Percentiles rank a stretch among this genome's conserved stretches.
phyloP scores from a whole-genome alignment of 2,797 vertebrate genomes.

The Myotis vivesi region DNA sequence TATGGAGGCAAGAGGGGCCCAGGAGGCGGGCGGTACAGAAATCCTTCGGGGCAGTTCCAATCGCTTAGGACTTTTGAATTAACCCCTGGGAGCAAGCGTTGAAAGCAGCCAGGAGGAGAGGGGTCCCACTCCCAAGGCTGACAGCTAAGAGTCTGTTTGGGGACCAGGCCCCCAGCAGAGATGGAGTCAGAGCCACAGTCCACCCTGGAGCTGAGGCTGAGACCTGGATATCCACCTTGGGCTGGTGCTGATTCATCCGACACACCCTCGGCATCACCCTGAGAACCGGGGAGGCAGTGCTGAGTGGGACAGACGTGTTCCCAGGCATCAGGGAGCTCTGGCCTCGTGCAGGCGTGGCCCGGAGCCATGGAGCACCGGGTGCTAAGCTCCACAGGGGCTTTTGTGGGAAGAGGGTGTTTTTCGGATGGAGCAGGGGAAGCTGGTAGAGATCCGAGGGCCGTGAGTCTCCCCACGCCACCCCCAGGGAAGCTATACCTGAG shows the following conservation, averaged over 20 bases:
- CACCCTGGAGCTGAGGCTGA: not conserved
- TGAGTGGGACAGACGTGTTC: fast-evolving
- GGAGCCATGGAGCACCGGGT: fast-evolving
- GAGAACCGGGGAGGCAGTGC: not conserved
- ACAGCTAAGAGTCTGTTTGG: not conserved
- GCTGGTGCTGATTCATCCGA: not conserved
- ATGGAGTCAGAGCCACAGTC: not conserved
- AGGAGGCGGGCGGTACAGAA: not conserved
- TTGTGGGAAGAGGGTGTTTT: not conserved
- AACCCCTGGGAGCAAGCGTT: not conserved
- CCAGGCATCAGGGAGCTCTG: not conserved
- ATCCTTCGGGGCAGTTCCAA: not conserved
- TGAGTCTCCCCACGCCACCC: not conserved
- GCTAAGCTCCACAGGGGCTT: fast-evolving
- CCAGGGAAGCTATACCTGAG: fast-evolving
- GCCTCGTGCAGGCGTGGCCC: fast-evolving
- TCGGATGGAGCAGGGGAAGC: not conserved
- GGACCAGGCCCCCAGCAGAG: not conserved
- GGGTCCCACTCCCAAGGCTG: too few species aligned
- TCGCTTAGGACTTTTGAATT: not conserved
- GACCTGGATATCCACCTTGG: too few species aligned
- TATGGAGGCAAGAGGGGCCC: not conserved
- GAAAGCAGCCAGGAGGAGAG: not conserved
- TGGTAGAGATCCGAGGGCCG: fast-evolving
- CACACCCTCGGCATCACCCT: fast-evolving